Evolutionary conservation across 2,888 invertebrate genomes (phyloP).

Genomic region (Yponomeuta evonymella): DNA sequence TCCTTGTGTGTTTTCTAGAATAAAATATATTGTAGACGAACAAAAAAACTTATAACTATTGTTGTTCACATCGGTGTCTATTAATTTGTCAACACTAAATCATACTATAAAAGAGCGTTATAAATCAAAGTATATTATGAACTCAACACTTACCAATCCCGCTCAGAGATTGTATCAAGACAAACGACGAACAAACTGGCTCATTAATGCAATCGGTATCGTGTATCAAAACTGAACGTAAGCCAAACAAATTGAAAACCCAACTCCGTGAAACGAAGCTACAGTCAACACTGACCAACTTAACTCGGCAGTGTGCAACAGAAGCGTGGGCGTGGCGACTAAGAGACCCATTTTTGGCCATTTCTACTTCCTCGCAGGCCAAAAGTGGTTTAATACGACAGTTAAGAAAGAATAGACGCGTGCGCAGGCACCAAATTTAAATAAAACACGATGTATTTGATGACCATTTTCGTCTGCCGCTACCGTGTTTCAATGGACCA

Average conservation of each 20-base stretch:
- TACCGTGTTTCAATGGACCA: constrained; percentile 42
- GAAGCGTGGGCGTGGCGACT: constrained; percentile 28
- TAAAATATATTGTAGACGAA: too few species aligned
- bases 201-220: constrained; percentile 14
- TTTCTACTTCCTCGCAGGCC: constrained; percentile 34
- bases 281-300: neutral
- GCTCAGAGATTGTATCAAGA: constrained; percentile 4
- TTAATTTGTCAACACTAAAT: neutral
- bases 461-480: constrained; percentile 32
- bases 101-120: neutral
- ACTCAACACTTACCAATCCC: constrained; percentile 10
- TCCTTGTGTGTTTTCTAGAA: too few species aligned
- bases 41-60: neutral
- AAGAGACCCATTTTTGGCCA: constrained; percentile 34
- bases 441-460: constrained; percentile 31
- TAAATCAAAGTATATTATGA: constrained; percentile 6
- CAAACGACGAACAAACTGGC: constrained; percentile 1
- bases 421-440: constrained; percentile 34
- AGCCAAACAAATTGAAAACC: neutral
- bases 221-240: constrained; percentile 13
- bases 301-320: neutral
- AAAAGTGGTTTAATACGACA: constrained; percentile 33
- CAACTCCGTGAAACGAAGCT: neutral
- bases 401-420: constrained; percentile 35
- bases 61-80: neutral